Evolutionary conservation across 2,113 vertebrate species (phyloP), one percentile per base, ranked within the genome.

Genomic region (Albula glossodonta): DNA sequence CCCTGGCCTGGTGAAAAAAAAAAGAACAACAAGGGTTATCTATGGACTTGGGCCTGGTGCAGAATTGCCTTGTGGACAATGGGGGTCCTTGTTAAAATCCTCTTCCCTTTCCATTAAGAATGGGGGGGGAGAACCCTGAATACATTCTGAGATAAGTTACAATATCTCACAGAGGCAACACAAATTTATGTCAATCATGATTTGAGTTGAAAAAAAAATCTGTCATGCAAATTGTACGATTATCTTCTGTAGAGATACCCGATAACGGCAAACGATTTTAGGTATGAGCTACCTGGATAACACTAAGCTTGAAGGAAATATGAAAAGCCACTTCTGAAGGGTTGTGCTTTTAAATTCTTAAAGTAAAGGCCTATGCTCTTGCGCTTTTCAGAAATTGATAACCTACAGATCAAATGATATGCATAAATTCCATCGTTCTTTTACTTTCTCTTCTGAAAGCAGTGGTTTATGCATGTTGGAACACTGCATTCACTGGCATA

Each of bases 11-110:
- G 31, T 41, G 96, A 93, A 96, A 96, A 94, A 89, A 95, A 92
- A 98, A 60, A 90, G 95, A 92, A 99, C 95, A 98, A 97, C 96
- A 97, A 97, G 96, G 94, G 95, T 94, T 96, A 97, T 97, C 95
- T 93, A 95, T 98, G 96, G 97, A 95, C 94, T 90, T 87, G 90
- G 95, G 95, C 96, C 96, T 94, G 92, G 96, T 96, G 96, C 94
- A 93, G 93, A 95, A 96, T 94, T 92, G 90, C 84, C 31, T 74
- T 0, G 41, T 70, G 88, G 92, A 98, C 97, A 99, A 98, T 94
- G 96, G 85, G 78, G 90, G 22, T 94, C 94, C 94, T 97, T 94
- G 83, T 93, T 17, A 4, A 13, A 60, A 17, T 85, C 50, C 90
- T 90, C 90, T 85, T 89, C 90, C 90, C 90, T 85, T 89, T 91